These are phyloP conservation scores for Drosophila orena DNA, from an alignment of 1,140 invertebrate species.

Conservation along the genomic window DNA sequence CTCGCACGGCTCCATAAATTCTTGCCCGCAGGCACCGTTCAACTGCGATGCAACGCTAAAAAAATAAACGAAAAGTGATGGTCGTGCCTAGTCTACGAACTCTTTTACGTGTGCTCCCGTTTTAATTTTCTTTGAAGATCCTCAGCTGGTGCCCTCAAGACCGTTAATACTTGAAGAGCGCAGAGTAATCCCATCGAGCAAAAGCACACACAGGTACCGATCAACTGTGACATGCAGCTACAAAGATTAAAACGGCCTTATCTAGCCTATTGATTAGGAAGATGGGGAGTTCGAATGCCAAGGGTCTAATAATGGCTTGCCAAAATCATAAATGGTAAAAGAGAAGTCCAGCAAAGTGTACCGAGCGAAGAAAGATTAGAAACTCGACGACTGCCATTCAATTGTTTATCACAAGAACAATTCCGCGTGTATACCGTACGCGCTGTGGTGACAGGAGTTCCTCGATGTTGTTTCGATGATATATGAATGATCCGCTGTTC, in stretches of 20 bases:
- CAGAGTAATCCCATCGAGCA: constrained; percentile 13
- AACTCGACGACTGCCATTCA: constrained; percentile 50
- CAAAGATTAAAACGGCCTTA: constrained; percentile 48
- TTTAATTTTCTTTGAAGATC: constrained; percentile 6
- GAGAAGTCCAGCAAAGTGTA: constrained; percentile 12
- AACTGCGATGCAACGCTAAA: constrained; percentile 75
- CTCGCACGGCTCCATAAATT: neutral
- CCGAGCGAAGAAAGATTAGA: constrained; percentile 27
- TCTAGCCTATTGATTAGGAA: constrained; percentile 20
- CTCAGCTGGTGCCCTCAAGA: constrained; percentile 7
- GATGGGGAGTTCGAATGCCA: neutral
- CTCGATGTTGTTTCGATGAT: constrained; percentile 10
- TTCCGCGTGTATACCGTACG: constrained; percentile 56
- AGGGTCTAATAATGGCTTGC: constrained; percentile 5
- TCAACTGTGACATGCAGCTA: constrained; percentile 72
- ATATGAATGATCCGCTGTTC: neutral
- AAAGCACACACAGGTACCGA: constrained; percentile 70
- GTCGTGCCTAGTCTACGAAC: constrained; percentile 24
- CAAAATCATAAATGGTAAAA: constrained; percentile 12
- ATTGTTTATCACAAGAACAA: constrained; percentile 53
- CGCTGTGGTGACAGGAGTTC: constrained; percentile 18
- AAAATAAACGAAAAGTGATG: constrained; percentile 67
- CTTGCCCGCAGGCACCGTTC: constrained; percentile 75
- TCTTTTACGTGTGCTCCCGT: constrained; percentile 17
- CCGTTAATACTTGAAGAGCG: constrained; percentile 10